Evolutionary conservation across 1,140 invertebrate genomes (phyloP), one percentile per base, ranked within the genome.

Genomic region (Drosophila pallidifrons): DNA sequence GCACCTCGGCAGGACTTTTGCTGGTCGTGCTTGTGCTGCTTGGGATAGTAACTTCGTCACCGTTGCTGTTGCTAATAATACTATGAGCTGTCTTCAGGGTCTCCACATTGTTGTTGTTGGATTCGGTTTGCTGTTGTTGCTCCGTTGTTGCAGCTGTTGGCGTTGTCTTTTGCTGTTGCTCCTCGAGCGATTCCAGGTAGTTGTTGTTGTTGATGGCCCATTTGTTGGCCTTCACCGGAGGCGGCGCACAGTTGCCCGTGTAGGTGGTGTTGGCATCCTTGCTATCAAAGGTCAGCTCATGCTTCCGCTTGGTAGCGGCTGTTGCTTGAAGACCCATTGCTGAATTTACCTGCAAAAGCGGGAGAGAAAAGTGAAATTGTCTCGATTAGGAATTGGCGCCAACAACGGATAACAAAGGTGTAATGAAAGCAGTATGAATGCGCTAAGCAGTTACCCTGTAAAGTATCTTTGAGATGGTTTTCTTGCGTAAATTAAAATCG

Each of bases 291-390:
- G 93, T 91, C 71, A 92, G 81, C 71, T 94, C 94, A 73, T 94
- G 93, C 93, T 96, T 96, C 93, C 95, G 95, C 94, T 96, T 96
- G 82, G 94, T 94, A 72, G 91, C 90, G 93, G 95, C 94, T 91
- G 95, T 95, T 93, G 95, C 95, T 94, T 95, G 95, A 94, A 96
- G 94, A 95, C 95, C 95, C 95, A 95, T 96, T 94, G 95, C 95
- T 94, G 94, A 95, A 95, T 95, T 95, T 93, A 95, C 95, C 95
- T 96, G 93, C 2, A 95, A 3, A 3, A 25, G 20, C 20, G 95
- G 95, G 25, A 70, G 77, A 77, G 71, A 30, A 89, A 57, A 79
- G 61, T 51, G 58, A 77, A 72, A 71, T 54, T 38, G 25, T 8
- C 38, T 30, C 10, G 45, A 65, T 85, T 83, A 80, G 75, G 55